Percentiles rank a stretch among this genome's conserved stretches.
phyloP scores from a whole-genome alignment of 1,140 invertebrate genomes.

The Drusus annulatus region DNA sequence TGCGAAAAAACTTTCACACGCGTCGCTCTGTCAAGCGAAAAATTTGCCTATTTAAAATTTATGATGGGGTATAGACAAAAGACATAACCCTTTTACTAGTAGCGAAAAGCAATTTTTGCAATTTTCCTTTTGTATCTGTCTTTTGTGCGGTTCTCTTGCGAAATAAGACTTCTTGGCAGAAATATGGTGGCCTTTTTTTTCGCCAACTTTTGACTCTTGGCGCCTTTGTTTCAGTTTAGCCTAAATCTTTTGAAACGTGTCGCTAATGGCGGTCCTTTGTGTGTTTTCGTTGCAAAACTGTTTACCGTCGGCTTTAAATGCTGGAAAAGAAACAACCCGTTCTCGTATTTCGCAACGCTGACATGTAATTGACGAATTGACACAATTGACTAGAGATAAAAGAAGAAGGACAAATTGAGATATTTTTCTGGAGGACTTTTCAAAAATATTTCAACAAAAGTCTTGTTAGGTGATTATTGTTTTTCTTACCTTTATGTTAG shows the following conservation, averaged over 20 bases:
- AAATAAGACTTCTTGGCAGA: constrained; percentile 39
- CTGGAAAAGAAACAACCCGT: neutral
- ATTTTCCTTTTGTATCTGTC: constrained; percentile 48
- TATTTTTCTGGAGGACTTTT: constrained; percentile 1
- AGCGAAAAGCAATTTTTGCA: constrained; percentile 50
- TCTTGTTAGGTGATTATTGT: too few species aligned
- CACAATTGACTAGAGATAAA: constrained; percentile 23
- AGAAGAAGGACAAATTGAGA: constrained; percentile 3
- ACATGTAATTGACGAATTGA: constrained; percentile 27
- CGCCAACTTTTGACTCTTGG: constrained; percentile 21
- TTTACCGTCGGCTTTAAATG: constrained; percentile 29
- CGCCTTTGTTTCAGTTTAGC: constrained; percentile 19
- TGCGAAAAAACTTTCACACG: constrained; percentile 43
- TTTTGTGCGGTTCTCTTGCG: constrained; percentile 39
- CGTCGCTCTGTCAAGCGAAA: constrained; percentile 46
- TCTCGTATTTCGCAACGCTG: constrained; percentile 13
- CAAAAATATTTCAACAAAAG: neutral
- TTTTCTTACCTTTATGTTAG: too few species aligned
- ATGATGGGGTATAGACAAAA: constrained; percentile 45
- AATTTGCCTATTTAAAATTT: constrained; percentile 55
- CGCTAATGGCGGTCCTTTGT: constrained; percentile 46
- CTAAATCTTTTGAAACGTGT: constrained; percentile 41
- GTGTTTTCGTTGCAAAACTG: constrained; percentile 47
- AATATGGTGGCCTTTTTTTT: constrained; percentile 38
- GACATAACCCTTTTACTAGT: constrained; percentile 53